Base-by-base conservation (phyloP, 2,113 vertebrate genomes). In the Nesoenas mayeri region DNA sequence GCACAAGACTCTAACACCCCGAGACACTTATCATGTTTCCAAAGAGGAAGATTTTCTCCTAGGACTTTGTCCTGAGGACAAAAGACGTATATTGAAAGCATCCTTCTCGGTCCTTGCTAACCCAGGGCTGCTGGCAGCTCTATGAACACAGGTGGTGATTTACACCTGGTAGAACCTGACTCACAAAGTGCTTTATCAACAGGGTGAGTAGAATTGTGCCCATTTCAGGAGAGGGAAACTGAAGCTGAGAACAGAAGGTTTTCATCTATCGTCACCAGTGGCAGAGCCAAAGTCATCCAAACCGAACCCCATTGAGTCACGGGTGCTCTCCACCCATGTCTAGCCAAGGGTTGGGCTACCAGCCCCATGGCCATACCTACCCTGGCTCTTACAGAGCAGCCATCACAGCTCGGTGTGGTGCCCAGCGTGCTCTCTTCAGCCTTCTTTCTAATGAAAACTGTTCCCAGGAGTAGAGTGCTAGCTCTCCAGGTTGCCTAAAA, bases 321-420 rank as follows among this genome's bases (percentile, higher is more conserved):
- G 24, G 14, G 42, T 62, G 61, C 36, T 36, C 78, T 74, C 24
- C 11, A 25, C 2, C 7, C 11, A 1, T 31, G 73, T 75, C 29
- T 25, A 82, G 58, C 20, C 80, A 80, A 47, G 42, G 13, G 15
- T 0, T 72, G 88, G 42, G 72, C 31, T 58, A 14, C 10, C 51
- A 85, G 58, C 34, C 34, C 50, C 4, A 1, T 0, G 0, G 36
- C 0, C 1, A 13, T 15, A 12, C 12, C 3, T 88, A 79, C 40
- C 21, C 26, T 24, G 36, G 11, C 29, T 58, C 2, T 0, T 31
- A 1, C 2, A 11, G 12, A 16, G 28, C 36, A 58, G 57, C 57
- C 66, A 26, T 15, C 53, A 10, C 61, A 71, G 20, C 17, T 18
- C 1, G 0, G 5, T 38, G 22, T 42, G 58, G 22, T 32, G 65